Conservation (phyloP, 2,888 invertebrate species). For the Octonoba sinensis region DNA sequence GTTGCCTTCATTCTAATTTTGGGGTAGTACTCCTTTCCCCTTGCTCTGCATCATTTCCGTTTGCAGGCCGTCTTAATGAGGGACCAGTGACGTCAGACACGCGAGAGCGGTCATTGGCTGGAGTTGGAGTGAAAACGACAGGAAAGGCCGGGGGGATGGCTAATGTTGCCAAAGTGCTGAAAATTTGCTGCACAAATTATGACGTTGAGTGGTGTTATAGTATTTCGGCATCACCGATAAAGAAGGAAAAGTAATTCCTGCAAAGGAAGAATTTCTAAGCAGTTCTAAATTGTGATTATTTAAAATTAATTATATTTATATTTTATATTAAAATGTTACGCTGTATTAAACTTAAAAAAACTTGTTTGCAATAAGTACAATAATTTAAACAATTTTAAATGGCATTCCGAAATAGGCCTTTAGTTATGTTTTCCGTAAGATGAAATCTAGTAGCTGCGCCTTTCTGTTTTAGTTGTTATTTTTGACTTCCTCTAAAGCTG, state of each 20-base stretch:
- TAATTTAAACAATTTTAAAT: too few relatives aligned
- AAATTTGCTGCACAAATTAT: conserved; percentile 15
- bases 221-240: background rate
- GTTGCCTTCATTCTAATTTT: conserved; percentile 61
- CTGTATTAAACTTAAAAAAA: background rate
- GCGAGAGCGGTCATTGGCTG: conserved; percentile 57
- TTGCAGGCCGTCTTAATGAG: conserved; percentile 55
- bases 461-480: too few relatives aligned
- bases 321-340: background rate
- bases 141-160: conserved; percentile 3
- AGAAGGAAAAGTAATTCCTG: too few relatives aligned
- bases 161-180: conserved; percentile 8
- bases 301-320: background rate
- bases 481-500: too few relatives aligned
- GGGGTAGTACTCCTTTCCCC: conserved; percentile 16
- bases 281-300: background rate
- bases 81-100: conserved; percentile 56
- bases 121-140: conserved; percentile 18
- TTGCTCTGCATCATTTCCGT: conserved; percentile 49
- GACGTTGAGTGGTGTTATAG: conserved; percentile 15
- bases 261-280: too few relatives aligned
- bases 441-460: too few relatives aligned
- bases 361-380: background rate
- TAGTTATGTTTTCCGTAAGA: too few relatives aligned
- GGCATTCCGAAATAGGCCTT: too few relatives aligned